These are phyloP conservation scores for Craterocephalus amniculus DNA, from an alignment of 2,797 vertebrate genomes.

Conservation along the genomic window DNA sequence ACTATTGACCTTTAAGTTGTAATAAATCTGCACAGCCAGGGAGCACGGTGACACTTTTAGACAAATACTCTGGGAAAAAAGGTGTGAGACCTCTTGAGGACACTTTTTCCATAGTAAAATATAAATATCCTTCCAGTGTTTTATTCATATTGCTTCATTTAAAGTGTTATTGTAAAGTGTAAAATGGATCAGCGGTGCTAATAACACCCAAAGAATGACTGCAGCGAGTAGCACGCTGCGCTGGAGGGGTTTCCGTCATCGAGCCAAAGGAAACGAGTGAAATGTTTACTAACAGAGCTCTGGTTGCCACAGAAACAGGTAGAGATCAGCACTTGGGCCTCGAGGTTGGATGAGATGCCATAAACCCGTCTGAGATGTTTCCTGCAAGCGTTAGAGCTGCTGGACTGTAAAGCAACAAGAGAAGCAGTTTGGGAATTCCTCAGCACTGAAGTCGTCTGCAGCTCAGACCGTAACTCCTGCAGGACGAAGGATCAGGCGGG, in stretches of 20 bases:
- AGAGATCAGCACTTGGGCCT: constrained; percentile 75
- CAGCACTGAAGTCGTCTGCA: constrained; percentile 84
- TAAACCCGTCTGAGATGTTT: constrained; percentile 78
- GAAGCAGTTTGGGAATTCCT: constrained; percentile 90
- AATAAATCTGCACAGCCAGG: constrained; percentile 11
- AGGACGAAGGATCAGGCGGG: constrained; percentile 49
- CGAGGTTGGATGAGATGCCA: constrained; percentile 76
- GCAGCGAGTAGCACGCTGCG: constrained; percentile 9
- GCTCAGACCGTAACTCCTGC: constrained; percentile 80
- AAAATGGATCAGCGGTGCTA: constrained; percentile 32
- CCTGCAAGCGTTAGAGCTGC: constrained; percentile 77
- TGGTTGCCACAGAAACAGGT: constrained; percentile 82
- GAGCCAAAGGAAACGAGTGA: neutral
- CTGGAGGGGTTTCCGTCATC: constrained; percentile 35
- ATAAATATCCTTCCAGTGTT: constrained; percentile 27
- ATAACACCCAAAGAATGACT: constrained; percentile 16
- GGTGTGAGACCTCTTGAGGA: neutral
- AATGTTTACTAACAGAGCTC: constrained; percentile 78
- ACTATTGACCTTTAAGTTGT: constrained; percentile 1
- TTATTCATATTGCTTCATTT: constrained; percentile 17
- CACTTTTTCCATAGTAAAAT: constrained; percentile 22
- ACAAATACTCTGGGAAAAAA: constrained; percentile 2
- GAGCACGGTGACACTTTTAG: constrained; percentile 13
- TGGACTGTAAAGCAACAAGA: constrained; percentile 80
- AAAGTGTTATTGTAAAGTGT: constrained; percentile 19